Evolutionary conservation across 2,888 invertebrate genomes (phyloP).

Genomic region (Ypsolopha sequella): DNA sequence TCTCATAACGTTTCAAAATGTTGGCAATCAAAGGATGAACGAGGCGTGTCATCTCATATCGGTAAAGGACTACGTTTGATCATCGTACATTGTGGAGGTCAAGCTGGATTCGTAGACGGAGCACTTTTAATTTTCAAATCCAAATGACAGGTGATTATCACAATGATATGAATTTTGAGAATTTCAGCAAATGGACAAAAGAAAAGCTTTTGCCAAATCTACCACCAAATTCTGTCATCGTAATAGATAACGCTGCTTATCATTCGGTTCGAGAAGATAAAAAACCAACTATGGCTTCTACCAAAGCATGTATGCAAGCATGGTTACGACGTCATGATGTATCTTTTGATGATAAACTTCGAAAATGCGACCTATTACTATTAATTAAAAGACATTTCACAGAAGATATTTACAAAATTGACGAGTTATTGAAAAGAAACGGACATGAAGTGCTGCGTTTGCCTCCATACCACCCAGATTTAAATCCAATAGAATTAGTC

Average conservation of each 20-base stretch:
- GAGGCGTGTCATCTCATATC: no score
- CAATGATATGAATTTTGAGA: not conserved
- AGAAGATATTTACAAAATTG: slow-evolving; percentile 6
- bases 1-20: slow-evolving; percentile 6
- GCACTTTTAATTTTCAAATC: no score
- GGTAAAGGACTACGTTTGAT: no score
- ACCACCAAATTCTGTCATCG: not conserved
- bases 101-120: no score
- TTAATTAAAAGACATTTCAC: not conserved
- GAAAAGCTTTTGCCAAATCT: not conserved
- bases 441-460: slow-evolving; percentile 2
- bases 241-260: not conserved
- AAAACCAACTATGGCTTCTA: not conserved
- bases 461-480: not conserved
- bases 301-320: not conserved
- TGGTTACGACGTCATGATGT: not conserved
- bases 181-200: not conserved
- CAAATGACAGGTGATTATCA: no score
- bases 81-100: no score
- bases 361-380: not conserved
- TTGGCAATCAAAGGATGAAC: slow-evolving; percentile 6
- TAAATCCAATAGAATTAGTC: not conserved
- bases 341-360: not conserved
- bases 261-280: not conserved
- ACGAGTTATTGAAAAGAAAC: slow-evolving; percentile 6